These are phyloP conservation scores for Pelagia noctiluca DNA, from an alignment of 30 jellyfish, hydroid and myxozoan species.

Conservation along the genomic window DNA sequence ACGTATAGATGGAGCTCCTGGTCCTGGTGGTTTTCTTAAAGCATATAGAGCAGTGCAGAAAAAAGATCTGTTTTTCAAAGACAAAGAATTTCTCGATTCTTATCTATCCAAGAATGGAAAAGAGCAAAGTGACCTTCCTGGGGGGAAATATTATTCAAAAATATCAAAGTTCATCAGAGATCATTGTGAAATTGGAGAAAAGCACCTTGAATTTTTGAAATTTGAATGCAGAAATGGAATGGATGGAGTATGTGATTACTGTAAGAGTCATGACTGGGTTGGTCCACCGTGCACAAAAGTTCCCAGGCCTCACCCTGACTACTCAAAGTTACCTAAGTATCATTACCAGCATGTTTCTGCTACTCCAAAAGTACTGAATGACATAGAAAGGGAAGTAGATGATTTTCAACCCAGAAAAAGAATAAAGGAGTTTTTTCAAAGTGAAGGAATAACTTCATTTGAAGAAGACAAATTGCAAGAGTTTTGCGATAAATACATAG, in stretches of 20 bases:
- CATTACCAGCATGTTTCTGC: slow-evolving; percentile 15
- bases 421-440: slow-evolving; percentile 10
- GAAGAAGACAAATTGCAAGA: slow-evolving; percentile 8
- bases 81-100: slow-evolving; percentile 22
- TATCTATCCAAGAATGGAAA: not conserved
- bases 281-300: slow-evolving; percentile 48
- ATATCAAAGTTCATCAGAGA: slow-evolving; percentile 7
- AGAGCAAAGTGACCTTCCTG: slow-evolving; percentile 18
- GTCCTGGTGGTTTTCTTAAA: slow-evolving; percentile 43
- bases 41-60: not conserved
- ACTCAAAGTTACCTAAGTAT: slow-evolving; percentile 22
- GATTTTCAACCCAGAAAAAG: slow-evolving; percentile 39
- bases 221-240: slow-evolving; percentile 22
- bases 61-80: slow-evolving; percentile 13
- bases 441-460: not conserved
- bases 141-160: slow-evolving; percentile 24
- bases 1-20: slow-evolving; percentile 55
- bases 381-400: slow-evolving; percentile 36
- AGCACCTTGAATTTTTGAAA: slow-evolving; percentile 21
- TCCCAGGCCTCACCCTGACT: slow-evolving; percentile 53
- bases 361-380: slow-evolving; percentile 13
- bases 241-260: slow-evolving; percentile 13
- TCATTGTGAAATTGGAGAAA: slow-evolving; percentile 52
- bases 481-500: slow-evolving; percentile 17
- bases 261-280: slow-evolving; percentile 16